Evolutionary conservation across 2,888 invertebrate genomes (phyloP), one percentile per base, ranked within the genome.

Genomic region (Sepioteuthis lessoniana): DNA sequence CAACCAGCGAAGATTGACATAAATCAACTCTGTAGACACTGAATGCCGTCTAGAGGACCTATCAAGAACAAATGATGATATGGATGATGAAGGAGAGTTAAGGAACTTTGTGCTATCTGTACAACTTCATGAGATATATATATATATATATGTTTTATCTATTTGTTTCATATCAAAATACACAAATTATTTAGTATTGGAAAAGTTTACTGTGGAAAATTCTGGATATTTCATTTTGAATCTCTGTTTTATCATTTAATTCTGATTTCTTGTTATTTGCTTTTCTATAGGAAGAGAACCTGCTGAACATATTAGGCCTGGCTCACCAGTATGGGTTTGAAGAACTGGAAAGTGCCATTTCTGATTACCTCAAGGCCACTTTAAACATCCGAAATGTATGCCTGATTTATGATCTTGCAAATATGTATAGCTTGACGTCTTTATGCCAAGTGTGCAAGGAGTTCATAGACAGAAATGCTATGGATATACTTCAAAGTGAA

Each of bases 301-400:
- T 98, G 50, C 96, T 98, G 93, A 98, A 98, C 95, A 98, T 98
- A 93, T 97, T 98, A 37, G 99, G 99, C 13, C 98, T 99, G 97
- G 98, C 99, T 76, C 99, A 99, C 97, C 98, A 99, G 97, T 99
- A 99, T 97, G 99, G 99, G 94, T 99, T 99, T 97, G 98, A 98
- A 94, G 98, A 99, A 97, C 97, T 99, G 95, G 99, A 99, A 98
- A 97, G 98, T 0, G 98, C 99, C 50, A 98, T 99, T 95, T 99
- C 99, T 0, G 99, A 99, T 96, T 99, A 99, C 97, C 97, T 99
- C 95, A 98, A 98, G 95, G 98, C 99, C 97, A 98, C 98, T 96
- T 98, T 99, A 94, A 98, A 98, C 94, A 98, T 98, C 94, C 98
- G 98, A 96, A 99, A 99, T 97, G 99, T 99, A 0, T 99, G 99